phyloP scores from a whole-genome alignment of 2,888 invertebrate genomes.

The Pseudococcus jackbeardsleyi region DNA sequence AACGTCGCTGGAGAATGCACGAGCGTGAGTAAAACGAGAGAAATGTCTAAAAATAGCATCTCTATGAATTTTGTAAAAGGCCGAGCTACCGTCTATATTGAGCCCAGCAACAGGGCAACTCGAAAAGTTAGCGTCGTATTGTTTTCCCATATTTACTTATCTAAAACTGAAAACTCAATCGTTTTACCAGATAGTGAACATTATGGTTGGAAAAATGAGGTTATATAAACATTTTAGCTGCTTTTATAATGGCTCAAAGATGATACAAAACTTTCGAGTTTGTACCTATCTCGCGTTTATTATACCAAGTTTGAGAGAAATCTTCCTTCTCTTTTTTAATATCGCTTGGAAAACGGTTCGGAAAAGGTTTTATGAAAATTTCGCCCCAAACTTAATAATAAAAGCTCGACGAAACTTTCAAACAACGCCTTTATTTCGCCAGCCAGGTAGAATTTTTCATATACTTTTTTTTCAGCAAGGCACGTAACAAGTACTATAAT shows the following conservation, averaged over 20 bases:
- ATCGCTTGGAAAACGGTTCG: not conserved
- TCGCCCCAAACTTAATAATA: not conserved
- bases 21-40: not conserved
- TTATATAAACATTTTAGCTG: constrained; percentile 1
- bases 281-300: not conserved
- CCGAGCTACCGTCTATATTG: not conserved
- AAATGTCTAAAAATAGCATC: not conserved
- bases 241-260: not conserved
- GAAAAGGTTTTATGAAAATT: not conserved
- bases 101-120: not conserved
- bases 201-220: not conserved
- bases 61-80: constrained; percentile 13
- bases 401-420: constrained; percentile 11
- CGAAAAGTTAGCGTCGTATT: not conserved
- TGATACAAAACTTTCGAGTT: not conserved
- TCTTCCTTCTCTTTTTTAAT: not conserved
- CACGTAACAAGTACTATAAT: not conserved
- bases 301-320: not conserved
- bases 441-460: not conserved
- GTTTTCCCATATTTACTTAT: not conserved
- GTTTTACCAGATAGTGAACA: not conserved
- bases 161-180: not conserved
- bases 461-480: not conserved
- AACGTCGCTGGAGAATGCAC: not conserved
- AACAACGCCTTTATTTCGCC: not conserved